A percentile compares a stretch with the other conserved stretches of the same genome.
Evolutionary conservation across 2,113 vertebrate genomes (phyloP).

Genomic region (Semnornis frantzii): DNA sequence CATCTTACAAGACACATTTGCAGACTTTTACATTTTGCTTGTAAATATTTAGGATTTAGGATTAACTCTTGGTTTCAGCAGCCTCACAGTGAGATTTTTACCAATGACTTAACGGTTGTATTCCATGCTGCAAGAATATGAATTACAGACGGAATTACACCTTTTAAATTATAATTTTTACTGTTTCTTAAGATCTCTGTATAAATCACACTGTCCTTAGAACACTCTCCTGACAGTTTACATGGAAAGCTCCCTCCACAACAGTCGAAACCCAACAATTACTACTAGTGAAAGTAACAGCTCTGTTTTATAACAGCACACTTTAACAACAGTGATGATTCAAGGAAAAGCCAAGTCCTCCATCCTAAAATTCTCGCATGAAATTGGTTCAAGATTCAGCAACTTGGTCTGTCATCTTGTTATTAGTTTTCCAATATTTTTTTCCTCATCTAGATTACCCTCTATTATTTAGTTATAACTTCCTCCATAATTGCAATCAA

Average conservation of each 20-base stretch:
- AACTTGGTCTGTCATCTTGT: slow-evolving; percentile 41
- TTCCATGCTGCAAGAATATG: not conserved
- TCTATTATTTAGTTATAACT: slow-evolving; percentile 73
- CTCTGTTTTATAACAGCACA: not conserved
- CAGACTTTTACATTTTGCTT: not conserved
- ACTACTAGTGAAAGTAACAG: not conserved
- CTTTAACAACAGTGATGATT: not conserved
- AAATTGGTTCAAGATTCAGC: slow-evolving; percentile 28
- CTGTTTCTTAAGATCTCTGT: not conserved
- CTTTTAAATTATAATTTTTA: not conserved
- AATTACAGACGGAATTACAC: not conserved
- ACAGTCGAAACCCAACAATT: not conserved
- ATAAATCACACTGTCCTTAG: not conserved
- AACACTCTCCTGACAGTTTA: not conserved
- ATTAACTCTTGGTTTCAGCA: not conserved
- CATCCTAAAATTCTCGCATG: not conserved
- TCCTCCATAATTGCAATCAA: slow-evolving; percentile 75
- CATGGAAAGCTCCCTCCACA: not conserved
- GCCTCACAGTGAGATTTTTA: not conserved
- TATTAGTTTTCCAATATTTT: slow-evolving; percentile 57
- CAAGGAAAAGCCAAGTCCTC: slow-evolving; percentile 9
- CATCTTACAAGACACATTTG: not conserved
- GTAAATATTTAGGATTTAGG: not conserved
- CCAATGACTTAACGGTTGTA: not conserved
- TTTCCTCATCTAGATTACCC: slow-evolving; percentile 44